These are phyloP conservation scores for Pissodes strobi DNA, from an alignment of 1,140 invertebrate genomes.

Conservation along the genomic window DNA sequence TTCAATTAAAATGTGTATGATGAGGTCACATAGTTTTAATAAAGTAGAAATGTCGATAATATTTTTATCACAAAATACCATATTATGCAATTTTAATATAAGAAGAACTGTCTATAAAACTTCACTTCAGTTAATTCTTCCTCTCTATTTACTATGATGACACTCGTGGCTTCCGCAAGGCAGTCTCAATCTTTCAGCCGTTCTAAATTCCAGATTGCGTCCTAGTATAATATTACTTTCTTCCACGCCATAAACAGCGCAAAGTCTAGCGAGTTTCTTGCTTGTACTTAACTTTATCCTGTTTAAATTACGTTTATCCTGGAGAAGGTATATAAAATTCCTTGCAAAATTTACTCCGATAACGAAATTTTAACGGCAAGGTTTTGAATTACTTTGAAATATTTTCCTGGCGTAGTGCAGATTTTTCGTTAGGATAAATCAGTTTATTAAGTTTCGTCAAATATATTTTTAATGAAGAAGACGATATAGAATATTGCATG, in stretches of 20 bases:
- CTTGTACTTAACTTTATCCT: conserved; percentile 36
- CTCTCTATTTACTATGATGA: conserved; percentile 10
- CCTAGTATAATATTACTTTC: conserved; percentile 33
- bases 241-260: conserved; percentile 36
- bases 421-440: no score
- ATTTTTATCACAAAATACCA: no score
- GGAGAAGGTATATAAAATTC: conserved; percentile 32
- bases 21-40: no score
- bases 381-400: conserved; percentile 13
- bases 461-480: no score
- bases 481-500: no score
- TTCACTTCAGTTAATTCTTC: background rate
- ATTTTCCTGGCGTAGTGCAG: no score
- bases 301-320: conserved; percentile 37
- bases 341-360: conserved; percentile 29
- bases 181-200: background rate
- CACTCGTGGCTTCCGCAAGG: conserved; percentile 14
- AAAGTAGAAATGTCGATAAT: no score
- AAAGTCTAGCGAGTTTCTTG: conserved; percentile 30
- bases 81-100: no score
- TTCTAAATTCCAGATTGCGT: conserved; percentile 28
- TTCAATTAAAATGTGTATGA: no score
- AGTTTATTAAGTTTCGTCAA: no score
- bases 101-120: no score
- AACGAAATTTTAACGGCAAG: conserved; percentile 22